Evolutionary conservation across 1,140 invertebrate species (phyloP).

Genomic region (Pogonomyrmex barbatus): DNA sequence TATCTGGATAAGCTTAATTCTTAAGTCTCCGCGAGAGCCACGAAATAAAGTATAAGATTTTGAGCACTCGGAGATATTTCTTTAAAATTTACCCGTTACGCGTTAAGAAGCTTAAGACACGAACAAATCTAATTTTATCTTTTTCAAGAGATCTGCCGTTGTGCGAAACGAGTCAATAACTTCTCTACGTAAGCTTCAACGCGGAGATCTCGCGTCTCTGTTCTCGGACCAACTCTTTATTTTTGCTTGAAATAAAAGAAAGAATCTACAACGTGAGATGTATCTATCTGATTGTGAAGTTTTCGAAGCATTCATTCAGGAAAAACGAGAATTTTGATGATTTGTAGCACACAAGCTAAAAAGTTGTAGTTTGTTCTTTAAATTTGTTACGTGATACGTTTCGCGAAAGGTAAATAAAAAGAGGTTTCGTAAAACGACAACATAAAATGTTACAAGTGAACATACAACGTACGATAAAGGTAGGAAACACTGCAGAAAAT

Average conservation of each 20-base stretch:
- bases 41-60: constrained; percentile 23
- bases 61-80: constrained; percentile 23
- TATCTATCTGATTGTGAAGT: constrained; percentile 52
- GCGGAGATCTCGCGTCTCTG: constrained; percentile 33
- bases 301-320: constrained; percentile 32
- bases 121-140: constrained; percentile 39
- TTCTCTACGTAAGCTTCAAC: constrained; percentile 38
- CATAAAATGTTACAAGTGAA: neutral
- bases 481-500: neutral
- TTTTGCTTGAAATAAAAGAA: constrained; percentile 17
- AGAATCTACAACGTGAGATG: constrained; percentile 15
- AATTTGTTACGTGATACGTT: constrained; percentile 49
- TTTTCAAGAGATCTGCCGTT: constrained; percentile 42
- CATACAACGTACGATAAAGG: neutral
- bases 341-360: constrained; percentile 6
- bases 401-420: constrained; percentile 12
- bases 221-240: constrained; percentile 27
- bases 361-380: constrained; percentile 41
- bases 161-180: constrained; percentile 47
- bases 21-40: neutral
- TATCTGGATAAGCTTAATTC: constrained; percentile 20
- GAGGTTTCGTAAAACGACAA: neutral
- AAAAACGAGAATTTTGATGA: constrained; percentile 41
- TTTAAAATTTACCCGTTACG: constrained; percentile 42
- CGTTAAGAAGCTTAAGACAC: constrained; percentile 42